These are phyloP conservation scores for Pangasius krempfi DNA, from an alignment of 2,797 vertebrate genomes.

Conservation along the genomic window DNA sequence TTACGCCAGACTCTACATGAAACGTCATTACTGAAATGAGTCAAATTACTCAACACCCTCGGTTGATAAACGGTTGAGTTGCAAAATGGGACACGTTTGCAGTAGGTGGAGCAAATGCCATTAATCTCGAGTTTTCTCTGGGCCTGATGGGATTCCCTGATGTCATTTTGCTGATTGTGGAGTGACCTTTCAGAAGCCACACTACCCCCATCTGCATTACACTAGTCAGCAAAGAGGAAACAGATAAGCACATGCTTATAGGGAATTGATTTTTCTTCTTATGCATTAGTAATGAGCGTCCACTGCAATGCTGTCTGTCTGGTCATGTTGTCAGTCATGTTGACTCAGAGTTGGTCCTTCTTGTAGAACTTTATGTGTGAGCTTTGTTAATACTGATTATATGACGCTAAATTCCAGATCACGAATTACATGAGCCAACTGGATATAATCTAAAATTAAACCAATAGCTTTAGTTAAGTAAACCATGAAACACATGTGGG, in stretches of 20 bases:
- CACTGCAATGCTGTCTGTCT: too few species aligned
- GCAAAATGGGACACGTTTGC: neutral
- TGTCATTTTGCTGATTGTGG: neutral
- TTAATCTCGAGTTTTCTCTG: neutral
- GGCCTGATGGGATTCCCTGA: neutral
- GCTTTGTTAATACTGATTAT: neutral
- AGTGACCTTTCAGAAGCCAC: neutral
- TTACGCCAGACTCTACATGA: neutral
- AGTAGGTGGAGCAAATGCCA: neutral
- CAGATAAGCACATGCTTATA: neutral
- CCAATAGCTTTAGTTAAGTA: neutral
- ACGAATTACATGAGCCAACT: neutral
- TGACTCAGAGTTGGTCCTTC: neutral
- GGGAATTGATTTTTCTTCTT: neutral
- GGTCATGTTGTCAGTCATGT: neutral
- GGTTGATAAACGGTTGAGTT: neutral
- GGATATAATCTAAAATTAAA: neutral
- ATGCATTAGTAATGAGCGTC: neutral
- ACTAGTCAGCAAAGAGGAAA: neutral
- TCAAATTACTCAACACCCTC: neutral
- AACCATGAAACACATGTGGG: neutral
- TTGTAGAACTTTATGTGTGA: neutral
- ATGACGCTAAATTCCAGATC: neutral
- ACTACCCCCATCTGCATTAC: neutral
- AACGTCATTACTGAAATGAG: neutral